phyloP scores from a whole-genome alignment of 1,140 invertebrate genomes.

The Harpegnathos saltator region DNA sequence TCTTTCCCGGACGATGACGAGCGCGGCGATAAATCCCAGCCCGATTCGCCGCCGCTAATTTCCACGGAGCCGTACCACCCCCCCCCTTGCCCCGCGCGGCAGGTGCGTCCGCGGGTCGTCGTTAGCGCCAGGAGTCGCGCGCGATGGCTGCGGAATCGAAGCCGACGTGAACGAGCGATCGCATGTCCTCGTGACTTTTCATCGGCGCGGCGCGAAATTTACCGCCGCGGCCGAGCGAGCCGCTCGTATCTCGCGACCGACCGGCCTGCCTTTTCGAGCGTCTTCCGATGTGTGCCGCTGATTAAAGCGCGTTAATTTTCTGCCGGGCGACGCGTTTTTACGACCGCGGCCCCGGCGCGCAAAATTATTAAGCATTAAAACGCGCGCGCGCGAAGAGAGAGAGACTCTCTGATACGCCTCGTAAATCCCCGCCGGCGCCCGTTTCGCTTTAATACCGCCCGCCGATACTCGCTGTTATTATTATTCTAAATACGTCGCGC shows the following conservation, averaged over 20 bases:
- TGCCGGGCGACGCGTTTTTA: slow-evolving; percentile 43
- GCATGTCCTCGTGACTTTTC: slow-evolving; percentile 60
- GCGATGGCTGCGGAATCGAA: too few relatives aligned
- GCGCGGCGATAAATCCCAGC: slow-evolving; percentile 59
- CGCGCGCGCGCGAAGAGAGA: slow-evolving; percentile 9
- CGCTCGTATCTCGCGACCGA: slow-evolving; percentile 38
- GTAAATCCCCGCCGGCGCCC: slow-evolving; percentile 35
- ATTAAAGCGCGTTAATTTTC: slow-evolving; percentile 58
- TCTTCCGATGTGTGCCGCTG: slow-evolving; percentile 47
- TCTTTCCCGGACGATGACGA: slow-evolving; percentile 10
- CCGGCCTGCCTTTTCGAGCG: slow-evolving; percentile 30
- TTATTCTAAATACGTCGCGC: slow-evolving; percentile 54
- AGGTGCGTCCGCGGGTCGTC: slow-evolving; percentile 40
- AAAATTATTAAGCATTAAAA: slow-evolving; percentile 56
- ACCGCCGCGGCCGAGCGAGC: slow-evolving; percentile 14
- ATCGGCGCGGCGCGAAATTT: slow-evolving; percentile 52
- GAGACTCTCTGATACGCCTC: slow-evolving; percentile 44
- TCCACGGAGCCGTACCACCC: slow-evolving; percentile 44
- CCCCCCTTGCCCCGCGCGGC: too few relatives aligned
- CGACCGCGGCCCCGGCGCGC: slow-evolving; percentile 10
- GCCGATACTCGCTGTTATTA: slow-evolving; percentile 52
- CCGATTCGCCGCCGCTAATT: slow-evolving; percentile 63
- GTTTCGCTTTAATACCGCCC: slow-evolving; percentile 18
- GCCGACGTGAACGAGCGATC: slow-evolving; percentile 14
- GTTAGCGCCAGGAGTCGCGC: slow-evolving; percentile 36